Percentiles rank a stretch among this genome's conserved stretches.
phyloP scores from a whole-genome alignment of 2,113 vertebrate genomes.

The Callorhinus ursinus region DNA sequence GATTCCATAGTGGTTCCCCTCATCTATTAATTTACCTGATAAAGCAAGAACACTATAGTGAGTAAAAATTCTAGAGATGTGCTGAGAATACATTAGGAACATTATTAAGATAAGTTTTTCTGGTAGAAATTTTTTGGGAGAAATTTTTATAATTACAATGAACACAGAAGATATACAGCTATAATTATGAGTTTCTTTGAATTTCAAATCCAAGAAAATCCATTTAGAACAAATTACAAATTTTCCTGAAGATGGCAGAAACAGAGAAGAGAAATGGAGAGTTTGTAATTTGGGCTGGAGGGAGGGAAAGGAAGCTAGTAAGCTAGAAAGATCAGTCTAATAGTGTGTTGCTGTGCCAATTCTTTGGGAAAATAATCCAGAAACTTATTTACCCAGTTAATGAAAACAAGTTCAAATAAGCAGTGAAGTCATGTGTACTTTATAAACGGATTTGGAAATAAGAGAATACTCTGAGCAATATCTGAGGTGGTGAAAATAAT shows the following conservation, averaged over 20 bases:
- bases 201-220: background rate
- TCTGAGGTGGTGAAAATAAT: background rate
- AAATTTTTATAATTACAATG: background rate
- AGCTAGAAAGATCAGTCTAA: constrained; percentile 15
- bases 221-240: background rate
- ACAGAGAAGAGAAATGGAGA: constrained; percentile 54
- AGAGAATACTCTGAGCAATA: background rate
- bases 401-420: constrained; percentile 74
- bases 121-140: constrained; percentile 5
- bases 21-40: constrained; percentile 36
- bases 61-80: constrained; percentile 45
- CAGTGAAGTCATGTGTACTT: background rate
- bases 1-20: constrained; percentile 30
- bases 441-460: constrained; percentile 23
- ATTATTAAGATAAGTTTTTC: constrained; percentile 34
- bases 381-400: constrained; percentile 72
- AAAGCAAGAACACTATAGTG: background rate
- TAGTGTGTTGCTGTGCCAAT: constrained; percentile 48
- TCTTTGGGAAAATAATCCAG: constrained; percentile 68
- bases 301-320: background rate
- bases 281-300: constrained; percentile 57
- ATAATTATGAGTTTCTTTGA: background rate
- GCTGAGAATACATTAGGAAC: constrained; percentile 38
- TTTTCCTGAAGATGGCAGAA: constrained; percentile 53
- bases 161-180: background rate